Evolutionary conservation across 1,140 invertebrate genomes (phyloP).

Genomic region (Philaenus spumarius): DNA sequence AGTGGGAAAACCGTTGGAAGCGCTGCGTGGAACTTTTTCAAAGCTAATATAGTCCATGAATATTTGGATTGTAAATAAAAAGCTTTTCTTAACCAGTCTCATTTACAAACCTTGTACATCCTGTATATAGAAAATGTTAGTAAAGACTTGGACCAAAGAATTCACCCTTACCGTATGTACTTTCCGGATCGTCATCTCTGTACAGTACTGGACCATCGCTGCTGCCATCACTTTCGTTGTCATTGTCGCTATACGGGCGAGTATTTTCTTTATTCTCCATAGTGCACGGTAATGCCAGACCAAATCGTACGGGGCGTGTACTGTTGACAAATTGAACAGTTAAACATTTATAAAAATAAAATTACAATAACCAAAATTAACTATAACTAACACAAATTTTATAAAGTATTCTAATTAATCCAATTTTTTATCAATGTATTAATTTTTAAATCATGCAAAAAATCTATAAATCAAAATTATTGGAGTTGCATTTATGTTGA

Average conservation of each 20-base stretch:
- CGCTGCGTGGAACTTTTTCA: no score
- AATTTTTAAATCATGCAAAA: no score
- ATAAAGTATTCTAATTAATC: neutral
- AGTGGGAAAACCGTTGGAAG: no score
- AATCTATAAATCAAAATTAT: no score
- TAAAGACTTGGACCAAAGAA: no score
- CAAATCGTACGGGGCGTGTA: slow-evolving; percentile 70
- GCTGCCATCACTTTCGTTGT: slow-evolving; percentile 44
- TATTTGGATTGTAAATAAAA: no score
- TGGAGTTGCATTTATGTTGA: no score
- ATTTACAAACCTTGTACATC: no score
- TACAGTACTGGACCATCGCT: slow-evolving; percentile 63
- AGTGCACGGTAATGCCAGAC: slow-evolving; percentile 59
- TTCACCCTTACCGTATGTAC: slow-evolving; percentile 41
- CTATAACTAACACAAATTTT: slow-evolving; percentile 2
- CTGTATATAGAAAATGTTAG: no score
- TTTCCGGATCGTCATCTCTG: slow-evolving; percentile 65
- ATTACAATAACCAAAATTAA: slow-evolving; percentile 20
- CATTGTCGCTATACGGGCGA: slow-evolving; percentile 61
- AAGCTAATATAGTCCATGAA: no score
- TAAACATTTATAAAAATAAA: slow-evolving; percentile 19
- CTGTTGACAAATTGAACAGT: slow-evolving; percentile 41
- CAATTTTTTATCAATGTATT: no score
- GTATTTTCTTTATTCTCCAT: slow-evolving; percentile 81
- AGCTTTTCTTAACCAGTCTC: no score